Evolutionary conservation across 2,113 vertebrate genomes (phyloP), one percentile per base, ranked within the genome.

Genomic region (Grus americana): DNA sequence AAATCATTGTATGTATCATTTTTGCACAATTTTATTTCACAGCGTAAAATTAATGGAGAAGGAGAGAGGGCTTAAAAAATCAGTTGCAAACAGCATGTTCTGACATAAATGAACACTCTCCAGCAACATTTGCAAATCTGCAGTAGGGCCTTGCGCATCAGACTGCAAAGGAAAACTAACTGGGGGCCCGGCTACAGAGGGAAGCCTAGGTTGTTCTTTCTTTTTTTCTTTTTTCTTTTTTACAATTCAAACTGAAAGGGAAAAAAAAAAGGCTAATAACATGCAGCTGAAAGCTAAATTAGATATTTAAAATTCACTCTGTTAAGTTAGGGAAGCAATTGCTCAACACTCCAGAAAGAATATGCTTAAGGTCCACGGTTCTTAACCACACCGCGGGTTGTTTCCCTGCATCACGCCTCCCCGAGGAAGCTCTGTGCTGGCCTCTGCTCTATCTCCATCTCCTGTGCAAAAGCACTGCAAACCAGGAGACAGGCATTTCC

Each of bases 91-190:
- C 88, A 93, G 67, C 67, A 44, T 67, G 79, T 90, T 94, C 85
- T 88, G 42, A 90, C 21, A 58, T 74, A 96, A 93, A 92, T 88
- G 79, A 94, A 79, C 26, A 27, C 32, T 86, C 63, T 86, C 52
- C 76, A 36, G 47, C 59, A 92, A 57, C 75, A 87, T 92, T 90
- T 92, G 79, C 70, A 88, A 91, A 81, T 85, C 81, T 91, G 54
- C 57, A 52, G 30, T 40, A 82, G 58, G 27, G 72, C 57, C 49
- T 89, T 81, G 57, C 2, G 15, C 86, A 82, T 75, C 65, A 79
- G 68, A 79, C 79, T 93, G 82, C 75, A 86, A 90, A 92, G 55
- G 63, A 74, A 96, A 84, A 90, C 50, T 86, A 86, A 94, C 81
- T 4, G 4, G 34, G 49, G 44, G 21, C 34, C 19, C 57, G 72